Conservation (phyloP, 1,140 invertebrate species). For the Drosophila serrata region DNA sequence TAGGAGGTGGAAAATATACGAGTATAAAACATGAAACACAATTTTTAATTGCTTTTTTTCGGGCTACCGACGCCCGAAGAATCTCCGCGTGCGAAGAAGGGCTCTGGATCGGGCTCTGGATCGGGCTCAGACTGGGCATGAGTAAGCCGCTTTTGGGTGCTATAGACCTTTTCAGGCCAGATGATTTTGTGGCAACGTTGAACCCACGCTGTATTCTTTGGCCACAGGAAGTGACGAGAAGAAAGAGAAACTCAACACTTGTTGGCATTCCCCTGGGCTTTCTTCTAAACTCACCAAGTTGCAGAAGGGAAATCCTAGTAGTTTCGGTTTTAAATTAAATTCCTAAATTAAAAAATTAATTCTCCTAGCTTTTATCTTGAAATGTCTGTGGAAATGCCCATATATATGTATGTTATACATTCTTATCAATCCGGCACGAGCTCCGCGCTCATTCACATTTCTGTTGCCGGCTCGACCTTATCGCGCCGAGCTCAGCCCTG, state of each 20-base stretch:
- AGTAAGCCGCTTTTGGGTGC: conserved; percentile 59
- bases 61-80: conserved; percentile 47
- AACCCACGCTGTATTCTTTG: conserved; percentile 20
- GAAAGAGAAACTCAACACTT: neutral
- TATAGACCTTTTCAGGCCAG: conserved; percentile 17
- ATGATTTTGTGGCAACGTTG: conserved; percentile 4
- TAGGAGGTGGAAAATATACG: conserved; percentile 49
- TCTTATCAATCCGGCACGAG: conserved; percentile 50
- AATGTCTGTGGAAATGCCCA: conserved; percentile 18
- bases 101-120: neutral
- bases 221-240: conserved; percentile 23
- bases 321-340: too few species aligned
- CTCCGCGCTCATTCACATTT: conserved; percentile 42
- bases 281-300: neutral
- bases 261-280: neutral
- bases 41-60: conserved; percentile 80
- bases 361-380: conserved; percentile 1
- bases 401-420: conserved; percentile 2
- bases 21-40: conserved; percentile 64
- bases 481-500: conserved; percentile 29
- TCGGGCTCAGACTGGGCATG: conserved; percentile 11
- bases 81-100: conserved; percentile 23
- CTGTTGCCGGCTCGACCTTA: conserved; percentile 47
- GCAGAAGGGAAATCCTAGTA: neutral
- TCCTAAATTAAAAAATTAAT: neutral